A percentile compares a stretch with the other conserved stretches of the same genome.
Conservation (phyloP, 2,113 vertebrate genomes). For the Pseudorectes ferrugineus region DNA sequence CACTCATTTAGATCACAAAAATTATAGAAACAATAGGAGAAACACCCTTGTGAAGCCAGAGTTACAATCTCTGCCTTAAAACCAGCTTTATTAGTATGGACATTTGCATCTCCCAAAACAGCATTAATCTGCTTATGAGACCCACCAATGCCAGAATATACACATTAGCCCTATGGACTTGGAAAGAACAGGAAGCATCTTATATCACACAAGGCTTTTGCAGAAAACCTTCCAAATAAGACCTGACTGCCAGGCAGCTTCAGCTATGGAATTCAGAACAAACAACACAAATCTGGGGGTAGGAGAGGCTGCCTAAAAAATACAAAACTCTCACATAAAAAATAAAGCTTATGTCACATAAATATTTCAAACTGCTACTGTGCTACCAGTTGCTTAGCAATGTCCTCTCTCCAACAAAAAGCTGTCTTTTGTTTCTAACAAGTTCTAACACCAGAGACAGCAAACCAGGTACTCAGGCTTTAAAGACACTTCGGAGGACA, state of each 20-base stretch:
- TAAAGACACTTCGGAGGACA: neutral
- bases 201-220: neutral
- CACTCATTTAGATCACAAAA: neutral
- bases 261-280: accelerated
- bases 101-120: neutral
- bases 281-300: neutral
- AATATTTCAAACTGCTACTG: neutral
- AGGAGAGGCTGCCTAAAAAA: neutral
- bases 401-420: neutral
- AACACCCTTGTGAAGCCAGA: neutral
- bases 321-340: neutral
- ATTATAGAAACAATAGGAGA: neutral
- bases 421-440: neutral
- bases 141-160: neutral
- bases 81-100: neutral
- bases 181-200: neutral
- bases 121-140: neutral
- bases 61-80: neutral
- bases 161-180: neutral
- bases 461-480: neutral
- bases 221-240: neutral
- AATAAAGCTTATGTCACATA: neutral
- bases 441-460: neutral
- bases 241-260: neutral
- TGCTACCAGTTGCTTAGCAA: neutral